Base-by-base conservation (phyloP, 2,113 vertebrate genomes). In the Cromileptes altivelis region DNA sequence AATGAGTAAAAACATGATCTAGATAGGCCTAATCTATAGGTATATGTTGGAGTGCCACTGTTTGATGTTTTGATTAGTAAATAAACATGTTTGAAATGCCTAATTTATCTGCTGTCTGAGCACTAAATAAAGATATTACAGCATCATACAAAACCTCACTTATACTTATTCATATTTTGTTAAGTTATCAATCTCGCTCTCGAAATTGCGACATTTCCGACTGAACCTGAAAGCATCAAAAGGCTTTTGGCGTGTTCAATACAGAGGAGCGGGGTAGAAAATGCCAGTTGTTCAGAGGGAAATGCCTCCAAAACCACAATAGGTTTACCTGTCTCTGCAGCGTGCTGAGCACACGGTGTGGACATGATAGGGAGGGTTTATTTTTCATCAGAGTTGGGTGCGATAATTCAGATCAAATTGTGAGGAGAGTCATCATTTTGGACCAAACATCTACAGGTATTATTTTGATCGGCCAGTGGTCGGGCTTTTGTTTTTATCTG, bases 181-280 rank as follows among this genome's bases (percentile, higher is more conserved):
- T 47, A 19, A 1, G 4, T 52, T 69, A 57, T 69, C 30, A n/a
- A 19, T 58, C 9, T 11, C 9, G 9, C 0, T 7, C 4, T 52
- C 4, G 2, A 2, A 65, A 74, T 19, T 15, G 4, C 14, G 42
- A 64, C 42, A 70, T 85, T 83, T 91, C 85, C 90, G 62, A 91
- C 71, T 0, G 90, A 50, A 30, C 76, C 0, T 81, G 83, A 91
- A 93, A 19, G 90, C 91, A 89, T 13, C 91, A 64, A 40, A 74
- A 89, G 64, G 80, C 75, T 85, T 78, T 91, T 50, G 75, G 72
- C 69, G 19, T 79, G 70, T 87, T 89, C 79, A 82, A 85, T 85
- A 81, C 80, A 82, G 52, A 21, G 55, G 50, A 75, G 62, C 73
- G 18, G 81, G 45, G 78, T n/a, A 25, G 57, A 62, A 70, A 71